Evolutionary conservation across 2,888 invertebrate species (phyloP), one percentile per base, ranked within the genome.

Genomic region (Thereva unica): DNA sequence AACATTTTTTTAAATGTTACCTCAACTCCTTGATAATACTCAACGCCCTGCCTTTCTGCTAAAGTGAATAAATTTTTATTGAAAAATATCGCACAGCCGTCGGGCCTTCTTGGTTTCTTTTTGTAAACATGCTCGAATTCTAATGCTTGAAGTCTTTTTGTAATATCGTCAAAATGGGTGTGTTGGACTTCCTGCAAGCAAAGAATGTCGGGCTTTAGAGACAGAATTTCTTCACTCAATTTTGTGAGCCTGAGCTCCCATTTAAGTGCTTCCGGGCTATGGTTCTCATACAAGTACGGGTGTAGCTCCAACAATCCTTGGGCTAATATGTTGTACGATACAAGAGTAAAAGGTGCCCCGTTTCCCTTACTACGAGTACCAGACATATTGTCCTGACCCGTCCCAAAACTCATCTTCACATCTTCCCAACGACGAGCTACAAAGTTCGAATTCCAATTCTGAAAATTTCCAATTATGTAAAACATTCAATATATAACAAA

Each of bases 1-100:
- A 37, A 3, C 6, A 4, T 49, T 41, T 23, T 1, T 9, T 9
- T 12, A 41, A 55, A 44, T 7, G 47, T 67, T 66, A 73, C 73
- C 38, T 71, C 57, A 49, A 68, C 66, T 6, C 70, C 67, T 71
- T 85, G 84, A 72, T 81, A 84, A 75, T 86, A 89, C 79, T 95
- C 92, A 52, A 97, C 90, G 55, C 84, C 84, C 0, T 85, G 79
- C 64, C 86, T 83, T 50, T 89, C 86, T 4, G 88, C 75, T 64
- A 94, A 77, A 50, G 84, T 80, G 72, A 97, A 91, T 65, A 86
- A 82, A 23, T 85, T 80, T 6, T 80, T 78, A 73, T 88, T 90
- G 78, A 87, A 97, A 76, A 93, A 91, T 49, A 96, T 90, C 0
- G 96, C 94, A 79, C 97, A 93, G 0, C 98, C 98, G 80, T 99